A percentile compares a stretch with the other conserved stretches of the same genome.
Conservation (phyloP, 2,888 invertebrate species). For the Sinodicranocentrus sp. region DNA sequence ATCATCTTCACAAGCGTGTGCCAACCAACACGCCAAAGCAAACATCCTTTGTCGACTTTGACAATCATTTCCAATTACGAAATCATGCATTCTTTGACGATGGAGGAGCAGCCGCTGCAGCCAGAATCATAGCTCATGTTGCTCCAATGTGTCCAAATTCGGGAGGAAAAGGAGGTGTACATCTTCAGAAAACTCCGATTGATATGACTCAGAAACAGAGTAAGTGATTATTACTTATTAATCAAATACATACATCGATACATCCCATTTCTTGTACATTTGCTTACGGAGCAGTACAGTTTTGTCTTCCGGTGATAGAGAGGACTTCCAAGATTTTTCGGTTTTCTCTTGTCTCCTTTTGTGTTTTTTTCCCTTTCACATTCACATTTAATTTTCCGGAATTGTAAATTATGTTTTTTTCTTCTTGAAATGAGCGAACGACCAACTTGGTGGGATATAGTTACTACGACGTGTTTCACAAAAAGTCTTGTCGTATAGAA, state of each 20-base stretch:
- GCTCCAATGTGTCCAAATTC: slow-evolving; percentile 70
- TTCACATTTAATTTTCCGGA: not conserved
- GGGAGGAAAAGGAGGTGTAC: slow-evolving; percentile 40
- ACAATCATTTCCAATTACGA: slow-evolving; percentile 72
- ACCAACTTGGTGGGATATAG: no score
- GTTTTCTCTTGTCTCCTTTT: not conserved
- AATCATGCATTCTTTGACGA: slow-evolving; percentile 64
- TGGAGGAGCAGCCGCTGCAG: slow-evolving; percentile 68
- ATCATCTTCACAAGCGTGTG: slow-evolving; percentile 62
- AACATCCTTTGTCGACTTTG: slow-evolving; percentile 73
- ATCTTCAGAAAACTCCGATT: slow-evolving; percentile 57
- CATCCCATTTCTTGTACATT: not conserved
- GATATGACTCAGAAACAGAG: slow-evolving; percentile 75
- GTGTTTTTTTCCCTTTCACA: not conserved
- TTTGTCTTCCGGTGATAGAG: not conserved
- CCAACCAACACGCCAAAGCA: slow-evolving; percentile 75
- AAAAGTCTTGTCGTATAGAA: no score
- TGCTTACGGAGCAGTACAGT: no score
- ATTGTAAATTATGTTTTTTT: no score
- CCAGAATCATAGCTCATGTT: slow-evolving; percentile 72
- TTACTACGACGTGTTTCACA: no score
- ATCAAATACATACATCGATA: no score
- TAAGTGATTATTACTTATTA: slow-evolving; percentile 44
- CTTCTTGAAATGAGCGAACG: no score
- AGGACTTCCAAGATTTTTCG: not conserved